phyloP scores from a whole-genome alignment of 2,888 invertebrate species.

The Pachydiplax longipennis region DNA sequence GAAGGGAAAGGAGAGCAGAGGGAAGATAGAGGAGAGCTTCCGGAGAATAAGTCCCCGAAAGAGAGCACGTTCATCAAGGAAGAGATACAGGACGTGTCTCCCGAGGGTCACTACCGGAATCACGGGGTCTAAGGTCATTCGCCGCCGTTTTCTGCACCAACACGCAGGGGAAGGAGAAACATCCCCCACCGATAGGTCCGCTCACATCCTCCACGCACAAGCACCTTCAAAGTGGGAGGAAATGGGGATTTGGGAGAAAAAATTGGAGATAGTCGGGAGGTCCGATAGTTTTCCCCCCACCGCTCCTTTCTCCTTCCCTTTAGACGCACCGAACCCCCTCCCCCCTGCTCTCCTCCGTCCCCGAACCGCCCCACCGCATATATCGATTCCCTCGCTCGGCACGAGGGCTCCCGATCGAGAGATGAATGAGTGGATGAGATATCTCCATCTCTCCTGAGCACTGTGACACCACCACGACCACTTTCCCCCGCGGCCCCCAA shows the following conservation, averaged over 20 bases:
- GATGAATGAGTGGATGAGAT: conserved; percentile 25
- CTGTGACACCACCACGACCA: background rate
- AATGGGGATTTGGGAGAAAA: background rate
- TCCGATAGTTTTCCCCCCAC: background rate
- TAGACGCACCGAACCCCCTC: background rate
- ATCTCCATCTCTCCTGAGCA: background rate
- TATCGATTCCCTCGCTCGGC: conserved; percentile 11
- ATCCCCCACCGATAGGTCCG: background rate
- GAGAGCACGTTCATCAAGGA: background rate
- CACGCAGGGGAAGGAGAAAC: background rate
- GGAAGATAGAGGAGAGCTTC: background rate
- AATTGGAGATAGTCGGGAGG: background rate
- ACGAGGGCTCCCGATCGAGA: conserved; percentile 10
- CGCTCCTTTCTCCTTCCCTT: background rate
- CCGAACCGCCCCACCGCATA: conserved; percentile 1
- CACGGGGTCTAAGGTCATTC: background rate
- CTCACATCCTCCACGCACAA: background rate
- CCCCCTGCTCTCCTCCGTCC: background rate
- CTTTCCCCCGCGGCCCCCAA: background rate
- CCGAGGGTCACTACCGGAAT: background rate
- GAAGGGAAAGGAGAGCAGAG: background rate
- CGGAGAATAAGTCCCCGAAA: background rate
- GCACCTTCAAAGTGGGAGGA: background rate
- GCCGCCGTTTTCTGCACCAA: background rate
- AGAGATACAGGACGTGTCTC: background rate